phyloP scores from a whole-genome alignment of 2,113 vertebrate genomes.

The Herpailurus yagouaroundi region DNA sequence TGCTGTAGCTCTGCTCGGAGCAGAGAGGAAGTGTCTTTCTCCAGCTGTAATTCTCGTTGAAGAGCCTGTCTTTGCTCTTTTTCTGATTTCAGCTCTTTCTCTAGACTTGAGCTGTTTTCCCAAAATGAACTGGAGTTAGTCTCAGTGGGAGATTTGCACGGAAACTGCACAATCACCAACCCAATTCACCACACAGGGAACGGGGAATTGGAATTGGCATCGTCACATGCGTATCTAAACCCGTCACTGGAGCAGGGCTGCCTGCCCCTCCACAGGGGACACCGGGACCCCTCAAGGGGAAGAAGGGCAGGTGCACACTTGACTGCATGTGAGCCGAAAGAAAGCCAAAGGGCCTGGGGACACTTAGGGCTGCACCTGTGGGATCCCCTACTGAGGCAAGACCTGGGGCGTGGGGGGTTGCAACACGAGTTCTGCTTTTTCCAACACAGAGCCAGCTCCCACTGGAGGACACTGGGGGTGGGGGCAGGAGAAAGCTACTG shows the following conservation, averaged over 20 bases:
- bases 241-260: not conserved
- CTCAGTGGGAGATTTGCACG: not conserved
- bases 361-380: not conserved
- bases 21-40: constrained; percentile 92
- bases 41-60: constrained; percentile 91
- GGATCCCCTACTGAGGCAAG: not conserved
- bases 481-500: rapidly evolving
- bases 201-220: not conserved
- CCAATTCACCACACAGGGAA: no score
- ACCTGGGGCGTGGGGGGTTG: not conserved
- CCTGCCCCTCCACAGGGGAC: not conserved
- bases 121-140: constrained; percentile 52
- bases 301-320: not conserved
- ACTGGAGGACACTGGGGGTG: not conserved
- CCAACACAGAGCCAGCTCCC: not conserved
- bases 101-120: constrained; percentile 89
- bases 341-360: not conserved
- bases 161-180: not conserved
- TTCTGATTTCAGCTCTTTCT: constrained; percentile 93
- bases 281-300: rapidly evolving
- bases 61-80: constrained; percentile 94
- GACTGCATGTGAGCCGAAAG: rapidly evolving
- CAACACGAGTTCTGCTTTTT: not conserved
- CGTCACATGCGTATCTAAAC: not conserved
- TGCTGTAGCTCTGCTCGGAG: constrained; percentile 95